phyloP scores from a whole-genome alignment of 2,888 invertebrate species.

The Danaus chrysippus region DNA sequence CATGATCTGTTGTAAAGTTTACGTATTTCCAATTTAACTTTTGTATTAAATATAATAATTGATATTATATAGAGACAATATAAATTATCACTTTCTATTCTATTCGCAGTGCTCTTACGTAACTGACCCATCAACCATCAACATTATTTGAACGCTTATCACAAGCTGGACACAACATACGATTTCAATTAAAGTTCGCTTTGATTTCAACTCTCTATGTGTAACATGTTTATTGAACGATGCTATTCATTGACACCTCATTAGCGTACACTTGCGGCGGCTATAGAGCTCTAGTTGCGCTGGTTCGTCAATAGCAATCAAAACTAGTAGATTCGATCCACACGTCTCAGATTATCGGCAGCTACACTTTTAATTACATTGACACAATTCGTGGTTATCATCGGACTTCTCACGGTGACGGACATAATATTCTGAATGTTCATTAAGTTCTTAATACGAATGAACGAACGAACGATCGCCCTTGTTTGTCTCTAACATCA shows the following conservation, averaged over 20 bases:
- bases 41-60: no score
- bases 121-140: constrained; percentile 50
- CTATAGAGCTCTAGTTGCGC: constrained; percentile 44
- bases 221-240: constrained; percentile 51
- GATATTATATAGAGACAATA: not conserved
- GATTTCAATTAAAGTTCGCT: constrained; percentile 76
- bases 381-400: constrained; percentile 78
- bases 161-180: constrained; percentile 69
- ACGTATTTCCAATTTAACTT: not conserved
- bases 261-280: constrained; percentile 36
- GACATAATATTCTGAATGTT: constrained; percentile 74
- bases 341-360: constrained; percentile 71
- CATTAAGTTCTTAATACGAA: constrained; percentile 78
- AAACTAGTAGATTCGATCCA: constrained; percentile 62
- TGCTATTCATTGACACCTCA: constrained; percentile 46
- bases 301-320: constrained; percentile 65
- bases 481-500: constrained; percentile 76
- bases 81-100: constrained; percentile 2
- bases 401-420: constrained; percentile 75
- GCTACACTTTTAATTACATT: constrained; percentile 77
- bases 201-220: constrained; percentile 66
- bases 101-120: constrained; percentile 33
- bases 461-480: constrained; percentile 51
- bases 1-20: constrained; percentile 15
- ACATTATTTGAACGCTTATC: constrained; percentile 60